Conservation (phyloP, 2,888 invertebrate species). For the Pachliopta kotzebuea region DNA sequence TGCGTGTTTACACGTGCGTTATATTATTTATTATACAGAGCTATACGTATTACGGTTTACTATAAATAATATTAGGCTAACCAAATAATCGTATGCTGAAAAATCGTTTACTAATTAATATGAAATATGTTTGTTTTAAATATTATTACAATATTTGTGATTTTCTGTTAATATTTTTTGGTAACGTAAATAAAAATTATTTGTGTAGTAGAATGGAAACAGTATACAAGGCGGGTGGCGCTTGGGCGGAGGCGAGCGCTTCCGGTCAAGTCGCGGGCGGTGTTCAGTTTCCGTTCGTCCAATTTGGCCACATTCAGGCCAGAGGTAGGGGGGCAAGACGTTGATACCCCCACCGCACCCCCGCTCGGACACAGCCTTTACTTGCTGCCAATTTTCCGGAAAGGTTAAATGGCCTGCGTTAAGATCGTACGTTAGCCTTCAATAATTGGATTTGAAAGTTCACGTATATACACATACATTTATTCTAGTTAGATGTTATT, state of each 20-base stretch:
- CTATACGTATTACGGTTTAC: no score
- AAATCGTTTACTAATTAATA: no score
- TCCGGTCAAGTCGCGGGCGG: constrained; percentile 79
- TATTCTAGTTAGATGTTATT: no score
- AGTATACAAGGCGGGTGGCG: constrained; percentile 52
- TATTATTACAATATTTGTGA: no score
- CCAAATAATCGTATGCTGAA: no score
- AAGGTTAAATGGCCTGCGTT: constrained; percentile 23
- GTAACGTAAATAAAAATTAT: no score
- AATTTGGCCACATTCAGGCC: constrained; percentile 77
- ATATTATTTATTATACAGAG: no score
- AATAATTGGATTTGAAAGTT: constrained; percentile 12
- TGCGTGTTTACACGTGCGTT: no score
- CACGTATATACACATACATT: no score
- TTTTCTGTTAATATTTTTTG: no score
- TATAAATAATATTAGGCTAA: no score
- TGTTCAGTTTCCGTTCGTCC: constrained; percentile 71
- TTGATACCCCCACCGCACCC: constrained; percentile 43
- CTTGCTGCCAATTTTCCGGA: constrained; percentile 17
- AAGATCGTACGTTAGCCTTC: constrained; percentile 14
- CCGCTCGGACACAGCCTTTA: constrained; percentile 20
- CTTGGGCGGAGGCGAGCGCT: constrained; percentile 61
- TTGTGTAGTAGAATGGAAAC: constrained; percentile 45
- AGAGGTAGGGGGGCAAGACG: constrained; percentile 48
- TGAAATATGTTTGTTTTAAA: no score